A percentile compares a stretch with the other conserved stretches of the same genome.
phyloP scores from a whole-genome alignment of 2,888 invertebrate species.

The Epirrita christyi region DNA sequence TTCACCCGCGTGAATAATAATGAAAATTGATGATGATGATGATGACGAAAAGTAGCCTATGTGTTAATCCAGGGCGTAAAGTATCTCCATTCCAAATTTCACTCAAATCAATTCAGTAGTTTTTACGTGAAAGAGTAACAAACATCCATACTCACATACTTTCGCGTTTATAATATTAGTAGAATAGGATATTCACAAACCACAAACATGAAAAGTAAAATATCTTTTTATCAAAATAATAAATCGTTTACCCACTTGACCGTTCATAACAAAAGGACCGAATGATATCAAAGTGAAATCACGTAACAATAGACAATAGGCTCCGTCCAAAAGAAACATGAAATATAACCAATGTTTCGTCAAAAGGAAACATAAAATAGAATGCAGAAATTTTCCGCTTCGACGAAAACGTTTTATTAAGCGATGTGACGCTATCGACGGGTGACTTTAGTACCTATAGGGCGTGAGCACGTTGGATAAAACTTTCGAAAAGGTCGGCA shows the following conservation, averaged over 20 bases:
- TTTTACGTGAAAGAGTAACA: no score
- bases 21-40: no score
- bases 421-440: slow-evolving; percentile 11
- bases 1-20: no score
- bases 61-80: no score
- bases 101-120: no score
- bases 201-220: slow-evolving; percentile 12
- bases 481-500: no score
- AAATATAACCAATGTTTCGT: not conserved
- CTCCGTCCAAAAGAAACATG: slow-evolving; percentile 5
- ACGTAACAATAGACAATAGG: slow-evolving; percentile 29
- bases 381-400: slow-evolving; percentile 17
- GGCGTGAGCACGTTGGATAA: not conserved
- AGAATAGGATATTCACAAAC: slow-evolving; percentile 8
- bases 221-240: slow-evolving; percentile 26
- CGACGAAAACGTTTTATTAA: slow-evolving; percentile 20
- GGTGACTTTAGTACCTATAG: slow-evolving; percentile 2
- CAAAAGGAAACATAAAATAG: slow-evolving; percentile 10
- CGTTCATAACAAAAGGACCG: slow-evolving; percentile 21
- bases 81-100: no score
- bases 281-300: slow-evolving; percentile 34
- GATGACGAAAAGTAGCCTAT: no score
- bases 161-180: no score
- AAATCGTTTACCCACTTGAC: slow-evolving; percentile 29
- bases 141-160: no score